These are phyloP conservation scores for Plagodis pulveraria DNA, from an alignment of 2,888 invertebrate genomes.

Conservation along the genomic window DNA sequence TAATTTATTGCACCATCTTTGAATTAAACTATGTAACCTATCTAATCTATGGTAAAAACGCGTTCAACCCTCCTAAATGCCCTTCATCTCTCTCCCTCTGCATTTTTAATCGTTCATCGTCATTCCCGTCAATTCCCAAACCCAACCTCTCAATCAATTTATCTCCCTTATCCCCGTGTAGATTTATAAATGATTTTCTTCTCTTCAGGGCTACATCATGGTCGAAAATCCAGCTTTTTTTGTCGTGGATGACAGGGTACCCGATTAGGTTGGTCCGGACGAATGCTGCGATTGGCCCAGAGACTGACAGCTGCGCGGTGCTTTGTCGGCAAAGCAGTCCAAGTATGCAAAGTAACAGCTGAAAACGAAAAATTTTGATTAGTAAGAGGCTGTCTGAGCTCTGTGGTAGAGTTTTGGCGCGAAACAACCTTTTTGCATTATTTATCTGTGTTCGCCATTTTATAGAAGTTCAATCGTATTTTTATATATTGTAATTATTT, in stretches of 20 bases:
- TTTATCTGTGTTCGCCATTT: too few species aligned
- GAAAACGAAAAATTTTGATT: conserved; percentile 44
- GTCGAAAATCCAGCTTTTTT: conserved; percentile 86
- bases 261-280: conserved; percentile 85
- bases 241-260: conserved; percentile 84
- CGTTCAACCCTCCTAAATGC: conserved; percentile 82
- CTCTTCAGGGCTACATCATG: conserved; percentile 86
- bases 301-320: conserved; percentile 41
- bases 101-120: conserved; percentile 76
- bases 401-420: too few species aligned
- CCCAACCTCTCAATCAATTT: conserved; percentile 87
- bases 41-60: conserved; percentile 52
- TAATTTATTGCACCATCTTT: too few species aligned
- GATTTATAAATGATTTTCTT: conserved; percentile 84
- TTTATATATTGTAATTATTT: too few species aligned
- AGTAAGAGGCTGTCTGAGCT: conserved; percentile 27
- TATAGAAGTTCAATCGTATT: too few species aligned
- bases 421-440: too few species aligned
- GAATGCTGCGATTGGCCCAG: conserved; percentile 63
- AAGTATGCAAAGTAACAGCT: conserved; percentile 54
- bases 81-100: conserved; percentile 84
- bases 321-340: conserved; percentile 52
- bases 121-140: conserved; percentile 86
- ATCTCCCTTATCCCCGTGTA: conserved; percentile 87
- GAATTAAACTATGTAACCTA: too few species aligned